Evolutionary conservation across 2,888 invertebrate genomes (phyloP).

Genomic region (Nephrotoma appendiculata): DNA sequence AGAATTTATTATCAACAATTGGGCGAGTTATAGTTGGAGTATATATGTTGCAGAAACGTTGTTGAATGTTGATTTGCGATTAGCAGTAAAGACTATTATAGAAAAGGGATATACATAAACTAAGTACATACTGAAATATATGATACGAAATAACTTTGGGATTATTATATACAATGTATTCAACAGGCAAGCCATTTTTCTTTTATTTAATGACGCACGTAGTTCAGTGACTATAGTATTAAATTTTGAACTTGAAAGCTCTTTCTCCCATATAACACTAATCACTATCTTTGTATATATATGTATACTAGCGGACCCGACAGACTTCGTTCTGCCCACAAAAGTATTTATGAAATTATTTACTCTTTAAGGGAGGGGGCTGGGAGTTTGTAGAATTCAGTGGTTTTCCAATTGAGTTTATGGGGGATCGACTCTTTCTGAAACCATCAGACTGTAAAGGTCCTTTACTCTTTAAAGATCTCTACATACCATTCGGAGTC

Average conservation of each 20-base stretch:
- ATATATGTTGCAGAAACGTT: not conserved
- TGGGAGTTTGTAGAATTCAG: too few relatives aligned
- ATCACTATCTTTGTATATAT: not conserved
- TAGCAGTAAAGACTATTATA: not conserved
- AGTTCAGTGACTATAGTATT: not conserved
- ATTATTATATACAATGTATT: not conserved
- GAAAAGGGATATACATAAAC: not conserved
- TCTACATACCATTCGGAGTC: too few relatives aligned
- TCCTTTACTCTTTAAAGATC: too few relatives aligned
- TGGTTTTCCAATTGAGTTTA: too few relatives aligned
- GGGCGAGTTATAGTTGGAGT: too few relatives aligned
- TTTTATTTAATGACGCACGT: not conserved
- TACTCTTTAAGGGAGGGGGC: too few relatives aligned
- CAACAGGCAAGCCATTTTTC: not conserved
- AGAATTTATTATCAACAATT: too few relatives aligned
- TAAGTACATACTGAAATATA: not conserved
- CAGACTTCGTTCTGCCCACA: too few relatives aligned
- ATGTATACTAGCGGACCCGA: too few relatives aligned
- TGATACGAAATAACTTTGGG: not conserved
- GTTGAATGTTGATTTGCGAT: not conserved
- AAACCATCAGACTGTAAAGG: too few relatives aligned
- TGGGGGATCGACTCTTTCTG: too few relatives aligned
- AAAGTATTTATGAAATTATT: too few relatives aligned
- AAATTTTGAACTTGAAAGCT: not conserved
- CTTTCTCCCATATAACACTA: not conserved